Percentiles rank a stretch among this genome's conserved stretches.
These are phyloP conservation scores for Acromyrmex echinatior DNA, from an alignment of 1,140 invertebrate genomes.

Conservation along the genomic window DNA sequence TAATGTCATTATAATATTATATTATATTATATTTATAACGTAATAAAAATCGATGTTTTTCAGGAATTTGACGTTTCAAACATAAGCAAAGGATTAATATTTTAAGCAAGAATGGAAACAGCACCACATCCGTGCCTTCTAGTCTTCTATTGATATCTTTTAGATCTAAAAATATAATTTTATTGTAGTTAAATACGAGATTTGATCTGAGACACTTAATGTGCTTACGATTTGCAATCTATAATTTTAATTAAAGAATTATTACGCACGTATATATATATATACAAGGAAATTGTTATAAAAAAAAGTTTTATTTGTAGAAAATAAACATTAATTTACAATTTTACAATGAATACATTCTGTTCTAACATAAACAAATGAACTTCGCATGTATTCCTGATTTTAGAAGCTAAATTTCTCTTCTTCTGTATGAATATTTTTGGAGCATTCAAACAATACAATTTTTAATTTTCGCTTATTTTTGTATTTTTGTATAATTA, in stretches of 20 bases:
- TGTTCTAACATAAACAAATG: no score
- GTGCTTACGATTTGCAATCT: neutral
- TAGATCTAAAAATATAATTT: slow-evolving; percentile 16
- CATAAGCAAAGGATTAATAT: neutral
- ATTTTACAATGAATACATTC: no score
- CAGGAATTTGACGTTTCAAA: neutral
- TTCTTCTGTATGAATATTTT: no score
- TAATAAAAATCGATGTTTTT: neutral
- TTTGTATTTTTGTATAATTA: no score
- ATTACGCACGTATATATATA: neutral
- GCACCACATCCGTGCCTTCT: neutral
- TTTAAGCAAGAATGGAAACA: neutral
- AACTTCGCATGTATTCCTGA: no score
- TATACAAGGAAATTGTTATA: no score
- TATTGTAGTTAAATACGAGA: slow-evolving; percentile 3
- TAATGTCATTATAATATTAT: neutral
- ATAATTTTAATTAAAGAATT: slow-evolving; percentile 29
- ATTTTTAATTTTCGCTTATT: no score
- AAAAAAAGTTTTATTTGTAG: no score
- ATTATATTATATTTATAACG: no score
- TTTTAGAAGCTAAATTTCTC: no score
- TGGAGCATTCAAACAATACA: no score
- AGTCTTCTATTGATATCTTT: slow-evolving; percentile 12
- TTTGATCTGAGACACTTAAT: neutral
- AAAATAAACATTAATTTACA: no score